A percentile compares a stretch with the other conserved stretches of the same genome.
These are phyloP conservation scores for Ariolimax columbianus DNA, from an alignment of 2,888 invertebrate species.

Conservation along the genomic window DNA sequence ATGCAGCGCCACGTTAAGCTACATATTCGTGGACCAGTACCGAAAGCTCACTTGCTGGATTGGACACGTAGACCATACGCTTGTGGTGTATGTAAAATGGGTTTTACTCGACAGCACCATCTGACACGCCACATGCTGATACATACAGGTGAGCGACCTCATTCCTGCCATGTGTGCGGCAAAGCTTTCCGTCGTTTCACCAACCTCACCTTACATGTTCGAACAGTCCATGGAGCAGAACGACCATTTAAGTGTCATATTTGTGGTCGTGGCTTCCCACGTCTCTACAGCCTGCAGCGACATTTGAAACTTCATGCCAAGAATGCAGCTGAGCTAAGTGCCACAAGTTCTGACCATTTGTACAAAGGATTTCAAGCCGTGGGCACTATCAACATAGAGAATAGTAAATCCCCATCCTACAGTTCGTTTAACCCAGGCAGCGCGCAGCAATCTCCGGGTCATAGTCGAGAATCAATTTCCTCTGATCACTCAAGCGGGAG, in stretches of 20 bases:
- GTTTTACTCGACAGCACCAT: constrained; percentile 50
- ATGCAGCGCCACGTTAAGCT: constrained; percentile 51
- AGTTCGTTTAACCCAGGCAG: neutral
- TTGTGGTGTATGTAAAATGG: constrained; percentile 52
- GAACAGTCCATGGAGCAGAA: constrained; percentile 50
- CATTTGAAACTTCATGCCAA: constrained; percentile 46
- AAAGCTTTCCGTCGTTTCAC: constrained; percentile 52
- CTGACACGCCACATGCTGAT: constrained; percentile 52
- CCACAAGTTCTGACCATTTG: neutral
- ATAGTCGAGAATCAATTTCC: constrained; percentile 36
- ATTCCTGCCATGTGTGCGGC: constrained; percentile 49
- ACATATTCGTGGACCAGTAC: constrained; percentile 48
- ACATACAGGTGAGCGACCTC: constrained; percentile 51
- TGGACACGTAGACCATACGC: constrained; percentile 52
- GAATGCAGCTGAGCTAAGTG: neutral
- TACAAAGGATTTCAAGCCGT: constrained; percentile 32
- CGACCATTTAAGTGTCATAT: constrained; percentile 49
- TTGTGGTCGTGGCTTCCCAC: constrained; percentile 48
- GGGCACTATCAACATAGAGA: neutral
- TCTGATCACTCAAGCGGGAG: constrained; percentile 40
- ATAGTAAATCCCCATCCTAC: neutral
- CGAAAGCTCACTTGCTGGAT: constrained; percentile 49
- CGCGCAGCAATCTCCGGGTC: constrained; percentile 1
- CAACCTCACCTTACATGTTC: constrained; percentile 49
- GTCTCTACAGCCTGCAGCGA: constrained; percentile 49